Base-by-base conservation (phyloP, 2,113 vertebrate genomes). In the Macquaria ambigua region DNA sequence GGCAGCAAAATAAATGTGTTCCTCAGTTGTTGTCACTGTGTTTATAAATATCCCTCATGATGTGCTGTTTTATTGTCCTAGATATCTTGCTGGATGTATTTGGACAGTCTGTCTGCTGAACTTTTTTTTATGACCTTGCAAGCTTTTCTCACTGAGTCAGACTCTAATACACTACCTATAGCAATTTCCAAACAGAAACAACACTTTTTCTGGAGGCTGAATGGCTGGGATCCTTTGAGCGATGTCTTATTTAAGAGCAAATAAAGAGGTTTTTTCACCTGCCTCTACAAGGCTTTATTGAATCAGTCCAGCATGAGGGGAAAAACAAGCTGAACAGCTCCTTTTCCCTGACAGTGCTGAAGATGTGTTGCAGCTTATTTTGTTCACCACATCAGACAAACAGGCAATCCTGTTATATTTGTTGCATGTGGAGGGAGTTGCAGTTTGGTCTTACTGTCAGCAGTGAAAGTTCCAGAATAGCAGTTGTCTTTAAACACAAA, bases 1-100 rank as follows among this genome's bases (percentile, higher is more conserved):
- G 53, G 16, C 73, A 82, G 37, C 11, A 50, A 58, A 68, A 59
- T 72, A 9, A 56, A 81, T 59, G 18, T 75, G 58, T 63, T 85
- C n/a, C 53, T 74, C 31, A n/a, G 53, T 37, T 63, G 66, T 18
- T 41, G 16, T 76, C 39, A 28, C 28, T 15, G 6, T 7, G 18
- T 21, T 72, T 86, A 87, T 58, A 87, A 87, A 78, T 88, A 82
- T 15, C 67, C 37, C 14, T 20, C 23, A 72, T 83, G 56, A 83
- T 50, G 77, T 6, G 0, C 31, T 78, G 5, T 63, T 66, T 46
- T 62, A 69, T 71, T 71, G 67, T 82, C 37, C 14, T 14, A 37
- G 58, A 63, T 58, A 82, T 76, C 34, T 46, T 72, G n/a, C 28
- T 0, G 12, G 61, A 21, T 64, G 34, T 12, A 25, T 56, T 82